These are phyloP conservation scores for Leguminivora glycinivorella DNA, from an alignment of 1,140 invertebrate genomes.

Conservation along the genomic window DNA sequence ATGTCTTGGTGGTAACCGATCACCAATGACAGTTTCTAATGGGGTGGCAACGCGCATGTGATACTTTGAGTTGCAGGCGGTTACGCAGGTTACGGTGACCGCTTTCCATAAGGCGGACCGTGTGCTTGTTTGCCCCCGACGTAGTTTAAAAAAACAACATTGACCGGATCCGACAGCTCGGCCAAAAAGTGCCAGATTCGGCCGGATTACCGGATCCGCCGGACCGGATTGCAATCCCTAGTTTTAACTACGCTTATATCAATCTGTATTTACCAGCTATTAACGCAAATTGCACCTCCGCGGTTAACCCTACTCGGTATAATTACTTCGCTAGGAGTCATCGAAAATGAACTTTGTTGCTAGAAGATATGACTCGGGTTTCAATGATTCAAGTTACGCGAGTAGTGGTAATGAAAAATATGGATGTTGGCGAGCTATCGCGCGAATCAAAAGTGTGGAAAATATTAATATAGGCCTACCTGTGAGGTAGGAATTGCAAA, in stretches of 20 bases:
- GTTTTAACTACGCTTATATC: conserved; percentile 9
- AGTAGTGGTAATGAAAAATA: not conserved
- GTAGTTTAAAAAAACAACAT: too few species aligned
- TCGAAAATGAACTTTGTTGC: not conserved
- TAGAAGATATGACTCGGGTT: not conserved
- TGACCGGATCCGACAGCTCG: too few species aligned
- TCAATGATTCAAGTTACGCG: not conserved
- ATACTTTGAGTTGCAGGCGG: too few species aligned
- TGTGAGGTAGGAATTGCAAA: not conserved
- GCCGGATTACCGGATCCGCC: too few species aligned
- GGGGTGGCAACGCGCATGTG: too few species aligned
- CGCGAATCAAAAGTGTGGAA: not conserved
- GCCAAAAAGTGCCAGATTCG: too few species aligned
- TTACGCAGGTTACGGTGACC: too few species aligned
- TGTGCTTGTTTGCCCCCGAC: too few species aligned
- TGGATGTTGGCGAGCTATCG: not conserved
- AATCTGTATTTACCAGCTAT: conserved; percentile 19
- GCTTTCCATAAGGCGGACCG: too few species aligned
- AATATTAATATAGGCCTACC: not conserved
- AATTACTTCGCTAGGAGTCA: not conserved
- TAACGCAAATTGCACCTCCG: conserved; percentile 19
- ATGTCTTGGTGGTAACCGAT: too few species aligned
- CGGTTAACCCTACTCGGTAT: conserved; percentile 4
- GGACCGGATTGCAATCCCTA: too few species aligned
- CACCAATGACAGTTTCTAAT: too few species aligned